Percentiles rank a stretch among this genome's conserved stretches.
phyloP scores from a whole-genome alignment of 2,888 invertebrate genomes.

The Zeuzera pyrina region DNA sequence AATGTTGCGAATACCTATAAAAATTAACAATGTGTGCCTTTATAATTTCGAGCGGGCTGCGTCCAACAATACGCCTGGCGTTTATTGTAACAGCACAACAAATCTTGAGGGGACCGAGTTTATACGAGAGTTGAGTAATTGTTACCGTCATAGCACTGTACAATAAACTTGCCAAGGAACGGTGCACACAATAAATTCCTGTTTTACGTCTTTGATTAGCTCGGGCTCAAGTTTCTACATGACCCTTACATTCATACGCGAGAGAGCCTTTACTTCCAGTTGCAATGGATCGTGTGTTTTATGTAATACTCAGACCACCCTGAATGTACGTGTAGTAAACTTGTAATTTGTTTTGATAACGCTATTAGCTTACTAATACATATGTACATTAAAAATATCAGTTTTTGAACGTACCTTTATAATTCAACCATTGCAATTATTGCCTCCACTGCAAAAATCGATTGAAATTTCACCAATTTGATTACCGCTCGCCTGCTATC shows the following conservation, averaged over 20 bases:
- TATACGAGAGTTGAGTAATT: constrained; percentile 62
- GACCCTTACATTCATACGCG: constrained; percentile 38
- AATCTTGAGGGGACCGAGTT: constrained; percentile 25
- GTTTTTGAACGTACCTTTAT: no score
- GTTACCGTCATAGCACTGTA: constrained; percentile 56
- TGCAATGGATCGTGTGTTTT: constrained; percentile 34
- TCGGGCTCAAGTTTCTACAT: constrained; percentile 54
- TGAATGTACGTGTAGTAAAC: no score
- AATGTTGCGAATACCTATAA: constrained; percentile 9
- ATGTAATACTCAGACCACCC: constrained; percentile 48
- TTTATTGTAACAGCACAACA: constrained; percentile 23
- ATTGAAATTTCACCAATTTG: no score
- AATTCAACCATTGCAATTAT: no score
- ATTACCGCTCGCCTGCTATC: no score
- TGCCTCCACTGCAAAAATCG: no score
- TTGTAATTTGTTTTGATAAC: no score
- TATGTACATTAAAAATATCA: no score
- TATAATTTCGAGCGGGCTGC: constrained; percentile 17
- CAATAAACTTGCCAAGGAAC: constrained; percentile 63
- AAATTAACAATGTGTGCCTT: constrained; percentile 20
- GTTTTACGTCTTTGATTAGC: constrained; percentile 68
- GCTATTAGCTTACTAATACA: no score
- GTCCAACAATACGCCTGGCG: constrained; percentile 11
- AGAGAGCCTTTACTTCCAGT: constrained; percentile 28
- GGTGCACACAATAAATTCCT: constrained; percentile 65